These are phyloP conservation scores for Dromas ardeola DNA, from an alignment of 2,113 vertebrate genomes.

Conservation along the genomic window DNA sequence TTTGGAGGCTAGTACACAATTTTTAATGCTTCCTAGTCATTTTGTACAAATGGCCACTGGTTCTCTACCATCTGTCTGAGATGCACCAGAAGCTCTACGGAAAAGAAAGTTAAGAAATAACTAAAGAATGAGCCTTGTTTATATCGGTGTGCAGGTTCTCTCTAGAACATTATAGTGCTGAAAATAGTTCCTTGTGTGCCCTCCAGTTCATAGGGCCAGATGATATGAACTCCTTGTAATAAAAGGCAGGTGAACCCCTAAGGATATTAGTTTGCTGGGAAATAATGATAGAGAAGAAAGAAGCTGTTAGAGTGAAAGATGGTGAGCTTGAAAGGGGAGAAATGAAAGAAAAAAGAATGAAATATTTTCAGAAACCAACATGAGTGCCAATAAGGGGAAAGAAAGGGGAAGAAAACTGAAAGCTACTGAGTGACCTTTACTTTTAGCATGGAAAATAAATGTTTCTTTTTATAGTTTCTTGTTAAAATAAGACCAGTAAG, in stretches of 20 bases:
- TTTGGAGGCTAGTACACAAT: not conserved
- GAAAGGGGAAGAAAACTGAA: constrained; percentile 35
- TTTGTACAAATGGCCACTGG: not conserved
- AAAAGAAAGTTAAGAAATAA: constrained; percentile 19
- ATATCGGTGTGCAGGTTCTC: not conserved
- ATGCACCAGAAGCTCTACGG: not conserved
- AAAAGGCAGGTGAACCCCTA: constrained; percentile 52
- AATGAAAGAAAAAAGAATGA: constrained; percentile 42
- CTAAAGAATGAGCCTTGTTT: not conserved
- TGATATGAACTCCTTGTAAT: constrained; percentile 67
- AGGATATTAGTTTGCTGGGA: constrained; percentile 62
- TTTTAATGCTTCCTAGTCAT: not conserved
- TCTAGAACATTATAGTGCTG: constrained; percentile 17
- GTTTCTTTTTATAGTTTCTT: constrained; percentile 66
- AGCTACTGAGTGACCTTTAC: constrained; percentile 63
- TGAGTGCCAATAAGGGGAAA: not conserved
- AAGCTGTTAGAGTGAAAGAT: constrained; percentile 61
- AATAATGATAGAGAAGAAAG: constrained; percentile 58
- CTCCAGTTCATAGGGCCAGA: constrained; percentile 66
- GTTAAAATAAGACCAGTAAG: constrained; percentile 43
- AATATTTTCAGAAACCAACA: constrained; percentile 36
- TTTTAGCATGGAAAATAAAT: constrained; percentile 53
- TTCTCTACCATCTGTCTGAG: not conserved
- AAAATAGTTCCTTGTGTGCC: constrained; percentile 60
- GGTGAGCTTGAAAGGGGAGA: constrained; percentile 41